Percentiles rank a stretch among this genome's conserved stretches.
Evolutionary conservation across 2,797 vertebrate genomes (phyloP).

Genomic region (Takifugu rubripes): DNA sequence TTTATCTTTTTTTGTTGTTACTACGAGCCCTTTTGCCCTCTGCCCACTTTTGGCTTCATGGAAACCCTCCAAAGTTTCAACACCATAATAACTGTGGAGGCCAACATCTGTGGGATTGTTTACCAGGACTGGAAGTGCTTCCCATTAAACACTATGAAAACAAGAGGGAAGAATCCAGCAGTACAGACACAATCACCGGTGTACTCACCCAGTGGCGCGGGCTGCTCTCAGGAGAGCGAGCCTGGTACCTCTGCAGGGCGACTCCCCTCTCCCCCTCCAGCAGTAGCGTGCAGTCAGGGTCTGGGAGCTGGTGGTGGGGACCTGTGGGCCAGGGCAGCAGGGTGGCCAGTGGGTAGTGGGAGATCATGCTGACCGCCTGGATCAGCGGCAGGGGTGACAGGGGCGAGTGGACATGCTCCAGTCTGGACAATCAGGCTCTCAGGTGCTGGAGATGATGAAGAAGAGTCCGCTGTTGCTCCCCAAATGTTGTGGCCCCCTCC

Average conservation of each 20-base stretch:
- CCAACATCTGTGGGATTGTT: slow-evolving; percentile 46
- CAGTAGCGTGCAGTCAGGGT: slow-evolving; percentile 68
- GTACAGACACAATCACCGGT: slow-evolving; percentile 1
- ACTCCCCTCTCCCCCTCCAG: slow-evolving; percentile 73
- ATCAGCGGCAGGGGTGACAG: slow-evolving; percentile 49
- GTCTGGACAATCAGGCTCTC: slow-evolving; percentile 30
- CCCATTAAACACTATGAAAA: background rate
- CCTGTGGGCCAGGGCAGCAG: slow-evolving; percentile 69
- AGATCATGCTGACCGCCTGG: slow-evolving; percentile 68
- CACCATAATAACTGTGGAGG: slow-evolving; percentile 25
- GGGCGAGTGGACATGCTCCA: slow-evolving; percentile 55
- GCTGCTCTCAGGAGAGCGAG: slow-evolving; percentile 73
- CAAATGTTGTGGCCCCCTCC: slow-evolving; percentile 18
- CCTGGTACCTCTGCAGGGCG: slow-evolving; percentile 79
- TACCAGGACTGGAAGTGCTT: slow-evolving; percentile 25
- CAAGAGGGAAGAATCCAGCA: background rate
- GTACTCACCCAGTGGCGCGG: slow-evolving; percentile 75
- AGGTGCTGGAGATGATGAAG: background rate
- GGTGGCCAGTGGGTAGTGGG: slow-evolving; percentile 72
- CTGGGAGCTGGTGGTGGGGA: slow-evolving; percentile 51
- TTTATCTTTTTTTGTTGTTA: background rate
- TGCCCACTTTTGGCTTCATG: slow-evolving; percentile 7
- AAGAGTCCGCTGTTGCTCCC: background rate
- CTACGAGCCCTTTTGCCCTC: background rate
- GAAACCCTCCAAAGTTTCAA: slow-evolving; percentile 1